phyloP scores from a whole-genome alignment of 1,140 invertebrate genomes.

The Anastrepha obliqua region DNA sequence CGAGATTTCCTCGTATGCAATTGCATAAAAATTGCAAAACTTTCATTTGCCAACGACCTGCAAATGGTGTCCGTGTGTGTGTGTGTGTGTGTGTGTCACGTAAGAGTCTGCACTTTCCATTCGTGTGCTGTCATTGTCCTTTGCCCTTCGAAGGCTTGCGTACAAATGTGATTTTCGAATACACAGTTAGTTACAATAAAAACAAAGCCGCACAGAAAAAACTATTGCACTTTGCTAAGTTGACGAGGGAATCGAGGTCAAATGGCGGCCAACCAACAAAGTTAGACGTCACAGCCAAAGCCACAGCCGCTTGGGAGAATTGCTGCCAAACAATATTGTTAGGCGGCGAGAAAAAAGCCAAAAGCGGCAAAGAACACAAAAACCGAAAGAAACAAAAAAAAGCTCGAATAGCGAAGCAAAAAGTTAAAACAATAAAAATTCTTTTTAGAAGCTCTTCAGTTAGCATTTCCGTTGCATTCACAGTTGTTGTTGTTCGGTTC shows the following conservation, averaged over 20 bases:
- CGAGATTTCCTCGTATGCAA: not conserved
- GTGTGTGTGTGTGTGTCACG: not conserved
- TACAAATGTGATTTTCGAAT: conserved; percentile 1
- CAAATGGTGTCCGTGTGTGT: not conserved
- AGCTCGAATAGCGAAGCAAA: not conserved
- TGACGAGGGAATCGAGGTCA: conserved; percentile 50
- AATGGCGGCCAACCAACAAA: conserved; percentile 45
- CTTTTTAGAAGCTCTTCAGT: not conserved
- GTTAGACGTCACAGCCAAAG: conserved; percentile 44
- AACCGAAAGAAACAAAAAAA: not conserved
- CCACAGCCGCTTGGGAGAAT: conserved; percentile 32
- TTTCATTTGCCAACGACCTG: not conserved
- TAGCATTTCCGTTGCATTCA: not conserved
- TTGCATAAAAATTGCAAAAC: conserved; percentile 35
- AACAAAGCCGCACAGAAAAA: not conserved
- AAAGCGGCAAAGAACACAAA: not conserved
- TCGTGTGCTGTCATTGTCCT: not conserved
- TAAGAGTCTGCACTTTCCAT: not conserved
- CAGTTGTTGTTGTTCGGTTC: not conserved
- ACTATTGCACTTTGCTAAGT: conserved; percentile 3
- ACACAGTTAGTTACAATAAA: not conserved
- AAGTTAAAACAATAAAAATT: conserved; percentile 19
- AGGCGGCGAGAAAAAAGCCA: not conserved
- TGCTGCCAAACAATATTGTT: conserved; percentile 32
- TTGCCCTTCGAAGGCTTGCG: not conserved